Evolutionary conservation across 2,888 invertebrate species (phyloP).

Genomic region (Hirtodrosophila alboralis): DNA sequence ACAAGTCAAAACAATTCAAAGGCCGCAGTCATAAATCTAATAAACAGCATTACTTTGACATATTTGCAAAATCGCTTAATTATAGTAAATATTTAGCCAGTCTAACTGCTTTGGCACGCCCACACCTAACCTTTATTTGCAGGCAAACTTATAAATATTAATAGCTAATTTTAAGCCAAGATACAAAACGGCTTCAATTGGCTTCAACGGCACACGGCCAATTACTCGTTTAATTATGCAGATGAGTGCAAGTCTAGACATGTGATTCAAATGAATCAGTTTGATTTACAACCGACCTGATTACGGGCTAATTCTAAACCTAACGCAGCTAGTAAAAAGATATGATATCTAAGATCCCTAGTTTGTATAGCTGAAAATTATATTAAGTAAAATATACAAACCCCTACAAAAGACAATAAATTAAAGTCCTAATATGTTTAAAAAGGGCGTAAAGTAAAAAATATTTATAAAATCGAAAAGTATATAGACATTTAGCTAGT

Average conservation of each 20-base stretch:
- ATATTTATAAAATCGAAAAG: no score
- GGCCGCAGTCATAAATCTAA: conserved; percentile 51
- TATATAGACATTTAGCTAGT: no score
- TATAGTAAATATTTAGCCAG: conserved; percentile 61
- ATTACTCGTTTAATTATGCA: conserved; percentile 58
- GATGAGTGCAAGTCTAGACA: conserved; percentile 67
- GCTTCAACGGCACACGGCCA: conserved; percentile 43
- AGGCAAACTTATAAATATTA: conserved; percentile 69
- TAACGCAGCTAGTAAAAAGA: conserved; percentile 16
- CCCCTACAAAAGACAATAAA: no score
- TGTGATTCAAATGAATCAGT: conserved; percentile 55
- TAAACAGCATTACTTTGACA: conserved; percentile 47
- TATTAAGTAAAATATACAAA: no score
- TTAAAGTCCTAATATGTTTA: no score
- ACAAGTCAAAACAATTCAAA: conserved; percentile 20
- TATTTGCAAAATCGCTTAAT: conserved; percentile 53
- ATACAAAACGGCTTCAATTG: conserved; percentile 35
- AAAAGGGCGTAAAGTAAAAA: no score
- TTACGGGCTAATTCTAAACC: conserved; percentile 25
- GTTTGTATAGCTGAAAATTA: neutral
- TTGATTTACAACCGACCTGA: conserved; percentile 37
- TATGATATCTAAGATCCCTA: no score
- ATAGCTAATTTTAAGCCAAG: conserved; percentile 51
- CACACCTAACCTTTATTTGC: conserved; percentile 22
- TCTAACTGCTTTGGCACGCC: conserved; percentile 39